Percentiles rank a stretch among this genome's conserved stretches.
Evolutionary conservation across 2,888 invertebrate species (phyloP).

Genomic region (Zaprionus bogoriensis): DNA sequence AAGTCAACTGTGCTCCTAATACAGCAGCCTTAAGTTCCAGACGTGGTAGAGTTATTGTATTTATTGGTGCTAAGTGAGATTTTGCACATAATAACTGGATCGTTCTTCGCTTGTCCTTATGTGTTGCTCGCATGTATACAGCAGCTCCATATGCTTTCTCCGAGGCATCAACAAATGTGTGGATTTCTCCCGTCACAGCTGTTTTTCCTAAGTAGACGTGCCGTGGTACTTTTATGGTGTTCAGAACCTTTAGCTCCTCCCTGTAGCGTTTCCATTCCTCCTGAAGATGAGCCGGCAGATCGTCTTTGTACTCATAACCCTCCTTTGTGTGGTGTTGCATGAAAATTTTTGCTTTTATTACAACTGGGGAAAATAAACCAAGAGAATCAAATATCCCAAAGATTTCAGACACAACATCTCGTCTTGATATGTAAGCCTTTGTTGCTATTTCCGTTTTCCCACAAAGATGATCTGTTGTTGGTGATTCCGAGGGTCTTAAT

Average conservation of each 20-base stretch:
- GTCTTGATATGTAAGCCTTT: neutral
- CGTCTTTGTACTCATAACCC: neutral
- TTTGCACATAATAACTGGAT: neutral
- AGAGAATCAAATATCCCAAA: constrained; percentile 25
- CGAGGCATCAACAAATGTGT: constrained; percentile 31
- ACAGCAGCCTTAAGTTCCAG: neutral
- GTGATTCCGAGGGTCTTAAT: neutral
- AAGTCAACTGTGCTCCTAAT: neutral
- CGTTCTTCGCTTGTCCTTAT: neutral
- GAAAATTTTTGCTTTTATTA: constrained; percentile 18
- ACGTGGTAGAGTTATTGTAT: neutral
- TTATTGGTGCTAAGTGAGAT: neutral
- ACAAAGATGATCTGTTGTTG: too few relatives aligned
- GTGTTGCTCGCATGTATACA: neutral
- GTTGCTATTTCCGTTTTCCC: too few relatives aligned
- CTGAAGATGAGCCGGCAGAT: neutral
- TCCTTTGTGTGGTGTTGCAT: neutral
- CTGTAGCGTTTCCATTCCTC: neutral
- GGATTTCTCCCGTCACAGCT: constrained; percentile 14
- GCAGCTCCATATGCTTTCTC: constrained; percentile 5
- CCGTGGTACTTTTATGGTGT: neutral
- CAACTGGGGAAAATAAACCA: constrained; percentile 5
- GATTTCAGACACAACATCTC: neutral
- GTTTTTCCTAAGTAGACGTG: constrained; percentile 2
- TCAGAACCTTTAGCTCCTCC: neutral